Evolutionary conservation across 2,113 vertebrate species (phyloP).

Genomic region (Corythornis cristatus): DNA sequence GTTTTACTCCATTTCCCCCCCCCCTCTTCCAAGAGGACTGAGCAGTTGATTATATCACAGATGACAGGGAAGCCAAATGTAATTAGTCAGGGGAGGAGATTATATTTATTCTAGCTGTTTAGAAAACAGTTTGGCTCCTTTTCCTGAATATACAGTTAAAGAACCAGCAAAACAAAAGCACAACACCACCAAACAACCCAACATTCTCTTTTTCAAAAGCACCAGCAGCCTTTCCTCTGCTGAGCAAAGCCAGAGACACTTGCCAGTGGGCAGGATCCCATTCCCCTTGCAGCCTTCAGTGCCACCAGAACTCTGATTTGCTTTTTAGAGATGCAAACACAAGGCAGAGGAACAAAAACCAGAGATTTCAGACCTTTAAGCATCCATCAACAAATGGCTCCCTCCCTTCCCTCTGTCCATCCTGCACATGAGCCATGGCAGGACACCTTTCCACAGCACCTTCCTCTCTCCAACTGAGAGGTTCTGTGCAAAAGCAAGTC

Average conservation of each 20-base stretch:
- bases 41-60: constrained; percentile 26
- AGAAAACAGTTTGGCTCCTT: neutral
- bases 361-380: neutral
- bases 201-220: neutral
- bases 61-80: neutral
- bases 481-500: neutral
- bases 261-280: neutral
- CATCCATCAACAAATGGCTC: rapidly evolving
- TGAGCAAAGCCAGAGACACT: neutral
- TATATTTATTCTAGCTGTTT: neutral
- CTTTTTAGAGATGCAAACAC: neutral
- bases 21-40: neutral
- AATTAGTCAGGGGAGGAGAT: neutral
- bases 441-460: neutral
- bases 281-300: neutral
- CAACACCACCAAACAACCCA: neutral
- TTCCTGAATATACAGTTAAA: neutral
- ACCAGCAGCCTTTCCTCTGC: neutral
- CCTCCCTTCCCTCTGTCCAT: neutral
- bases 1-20: neutral
- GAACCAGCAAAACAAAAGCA: neutral
- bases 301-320: neutral
- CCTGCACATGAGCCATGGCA: rapidly evolving
- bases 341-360: neutral
- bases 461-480: neutral